Conservation (phyloP, 92 coral and sea anemone species). For the Blastomussa wellsi region DNA sequence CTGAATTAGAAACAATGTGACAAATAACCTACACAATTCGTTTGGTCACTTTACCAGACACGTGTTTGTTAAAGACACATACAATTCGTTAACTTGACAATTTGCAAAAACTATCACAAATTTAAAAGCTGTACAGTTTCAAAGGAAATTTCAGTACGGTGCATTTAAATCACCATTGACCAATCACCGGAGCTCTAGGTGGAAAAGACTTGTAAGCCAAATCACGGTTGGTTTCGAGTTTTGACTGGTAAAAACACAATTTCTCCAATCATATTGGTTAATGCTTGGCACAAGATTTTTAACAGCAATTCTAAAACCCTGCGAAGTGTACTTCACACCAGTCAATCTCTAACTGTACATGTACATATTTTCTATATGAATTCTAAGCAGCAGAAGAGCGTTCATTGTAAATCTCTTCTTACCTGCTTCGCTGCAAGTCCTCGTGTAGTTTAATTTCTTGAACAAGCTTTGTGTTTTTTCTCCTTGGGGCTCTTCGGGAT, state of each 20-base stretch:
- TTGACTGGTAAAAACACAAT: not conserved
- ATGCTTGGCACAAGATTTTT: not conserved
- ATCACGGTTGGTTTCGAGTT: not conserved
- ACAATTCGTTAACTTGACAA: too few species aligned
- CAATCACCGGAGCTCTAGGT: too few species aligned
- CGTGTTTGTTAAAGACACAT: too few species aligned
- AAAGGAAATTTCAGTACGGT: too few species aligned
- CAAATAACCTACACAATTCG: too few species aligned
- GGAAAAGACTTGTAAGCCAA: not conserved
- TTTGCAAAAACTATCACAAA: too few species aligned
- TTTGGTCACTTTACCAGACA: too few species aligned
- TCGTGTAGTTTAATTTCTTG: slow-evolving; percentile 51
- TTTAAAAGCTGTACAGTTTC: too few species aligned
- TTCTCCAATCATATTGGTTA: not conserved
- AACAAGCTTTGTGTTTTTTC: slow-evolving; percentile 80
- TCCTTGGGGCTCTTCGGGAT: slow-evolving; percentile 70
- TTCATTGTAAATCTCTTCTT: slow-evolving; percentile 24
- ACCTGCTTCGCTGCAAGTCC: slow-evolving; percentile 84
- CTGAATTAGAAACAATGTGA: not conserved
- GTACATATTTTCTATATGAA: too few species aligned
- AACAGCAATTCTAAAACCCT: not conserved
- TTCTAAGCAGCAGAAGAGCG: not conserved
- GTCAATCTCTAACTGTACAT: too few species aligned
- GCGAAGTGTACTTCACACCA: not conserved
- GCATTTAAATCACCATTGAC: too few species aligned